Evolutionary conservation across 2,888 invertebrate genomes (phyloP).

Genomic region (Drosophila nigritarsus): DNA sequence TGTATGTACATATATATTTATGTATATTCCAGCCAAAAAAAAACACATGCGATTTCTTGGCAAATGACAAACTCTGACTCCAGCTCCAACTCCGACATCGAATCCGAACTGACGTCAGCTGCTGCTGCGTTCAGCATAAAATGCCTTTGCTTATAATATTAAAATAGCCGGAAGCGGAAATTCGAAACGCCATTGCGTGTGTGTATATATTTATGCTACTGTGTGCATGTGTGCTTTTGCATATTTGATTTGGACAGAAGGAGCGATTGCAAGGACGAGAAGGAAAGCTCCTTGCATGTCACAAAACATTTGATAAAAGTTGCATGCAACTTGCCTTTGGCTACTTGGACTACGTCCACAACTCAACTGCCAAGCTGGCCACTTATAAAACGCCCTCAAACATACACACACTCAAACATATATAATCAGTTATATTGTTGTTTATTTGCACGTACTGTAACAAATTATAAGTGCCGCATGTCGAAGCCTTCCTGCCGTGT

Average conservation of each 20-base stretch:
- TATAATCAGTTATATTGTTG: conserved; percentile 49
- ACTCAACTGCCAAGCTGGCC: conserved; percentile 16
- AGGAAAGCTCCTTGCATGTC: conserved; percentile 63
- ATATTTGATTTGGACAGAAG: conserved; percentile 64
- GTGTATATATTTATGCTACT: conserved; percentile 30
- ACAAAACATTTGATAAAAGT: conserved; percentile 75
- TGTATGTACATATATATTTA: neutral
- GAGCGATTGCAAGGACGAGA: conserved; percentile 1
- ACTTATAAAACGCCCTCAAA: conserved; percentile 17
- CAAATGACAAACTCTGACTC: conserved; percentile 46
- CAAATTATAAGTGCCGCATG: conserved; percentile 77
- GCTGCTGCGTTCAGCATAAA: conserved; percentile 73
- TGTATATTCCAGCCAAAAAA: conserved; percentile 5
- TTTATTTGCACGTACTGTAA: conserved; percentile 70
- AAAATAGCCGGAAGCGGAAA: conserved; percentile 81
- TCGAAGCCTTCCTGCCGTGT: conserved; percentile 68
- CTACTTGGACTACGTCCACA: conserved; percentile 52
- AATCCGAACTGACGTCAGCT: conserved; percentile 39
- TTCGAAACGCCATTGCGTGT: conserved; percentile 75
- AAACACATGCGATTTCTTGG: conserved; percentile 39
- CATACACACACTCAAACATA: conserved; percentile 7
- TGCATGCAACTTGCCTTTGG: conserved; percentile 64
- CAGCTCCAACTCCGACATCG: conserved; percentile 5
- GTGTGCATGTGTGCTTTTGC: conserved; percentile 43
- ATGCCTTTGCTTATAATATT: conserved; percentile 79